Conservation (phyloP, 2,888 invertebrate species). For the Terebella lapidaria region DNA sequence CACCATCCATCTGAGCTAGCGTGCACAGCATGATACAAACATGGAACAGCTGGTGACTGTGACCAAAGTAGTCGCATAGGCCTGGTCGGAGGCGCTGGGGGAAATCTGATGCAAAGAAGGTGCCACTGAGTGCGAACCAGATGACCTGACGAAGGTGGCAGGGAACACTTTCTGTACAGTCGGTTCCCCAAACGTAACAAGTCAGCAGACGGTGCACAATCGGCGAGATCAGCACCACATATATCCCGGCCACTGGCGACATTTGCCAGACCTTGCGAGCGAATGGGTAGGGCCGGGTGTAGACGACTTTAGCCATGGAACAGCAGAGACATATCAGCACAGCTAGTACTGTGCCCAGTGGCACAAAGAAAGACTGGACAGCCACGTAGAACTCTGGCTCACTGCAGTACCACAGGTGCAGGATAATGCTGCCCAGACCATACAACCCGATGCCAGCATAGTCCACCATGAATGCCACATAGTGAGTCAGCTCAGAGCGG, state of each 20-base stretch:
- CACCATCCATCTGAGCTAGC: constrained; percentile 43
- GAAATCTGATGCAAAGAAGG: constrained; percentile 49
- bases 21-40: constrained; percentile 47
- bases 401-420: constrained; percentile 47
- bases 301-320: constrained; percentile 42
- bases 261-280: constrained; percentile 48
- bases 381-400: constrained; percentile 34
- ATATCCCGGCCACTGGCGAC: constrained; percentile 40
- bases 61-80: constrained; percentile 45
- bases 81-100: constrained; percentile 48
- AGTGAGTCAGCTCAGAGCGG: constrained; percentile 46
- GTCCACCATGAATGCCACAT: constrained; percentile 50
- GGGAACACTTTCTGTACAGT: constrained; percentile 37
- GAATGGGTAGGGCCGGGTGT: constrained; percentile 47
- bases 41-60: constrained; percentile 52
- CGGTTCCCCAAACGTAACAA: constrained; percentile 24
- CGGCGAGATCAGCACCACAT: constrained; percentile 45
- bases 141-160: constrained; percentile 44
- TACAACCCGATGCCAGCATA: constrained; percentile 52
- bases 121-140: constrained; percentile 44
- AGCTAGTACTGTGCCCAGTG: constrained; percentile 39
- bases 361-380: constrained; percentile 32
- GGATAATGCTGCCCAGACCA: constrained; percentile 48
- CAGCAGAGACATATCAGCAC: constrained; percentile 40
- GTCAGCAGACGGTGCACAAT: constrained; percentile 38